Base-by-base conservation (phyloP, 2,797 vertebrate genomes). In the Okamejei kenojei region DNA sequence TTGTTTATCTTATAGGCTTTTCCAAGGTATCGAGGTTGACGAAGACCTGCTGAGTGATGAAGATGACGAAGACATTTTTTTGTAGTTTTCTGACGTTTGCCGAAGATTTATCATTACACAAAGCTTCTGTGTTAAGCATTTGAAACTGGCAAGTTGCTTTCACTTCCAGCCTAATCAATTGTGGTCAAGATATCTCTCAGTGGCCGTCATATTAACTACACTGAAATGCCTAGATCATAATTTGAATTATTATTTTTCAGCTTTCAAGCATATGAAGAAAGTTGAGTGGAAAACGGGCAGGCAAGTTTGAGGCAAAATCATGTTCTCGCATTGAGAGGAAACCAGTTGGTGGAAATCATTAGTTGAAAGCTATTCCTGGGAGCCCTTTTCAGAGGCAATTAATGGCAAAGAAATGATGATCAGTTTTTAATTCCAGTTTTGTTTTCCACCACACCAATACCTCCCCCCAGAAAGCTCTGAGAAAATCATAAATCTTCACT, bases 21-120 rank as follows among this genome's bases (percentile, higher is more conserved):
- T 97, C 94, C 96, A 95, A 0, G 97, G 96, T 77, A 95, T 96
- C 79, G 95, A 96, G 80, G 71, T 95, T 7, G 96, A 96, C 61
- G 96, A 96, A 54, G 96, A 93, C 93, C 95, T 96, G 78, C 96
- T 94, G 95, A 96, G 95, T 35, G 96, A 97, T 0, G 97, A 97
- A 94, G 97, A 97, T 71, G 96, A 82, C 2, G 45, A 97, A 94
- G 96, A 80, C 54, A 45, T 86, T 13, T 94, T 96, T 21, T 93
- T 35, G 26, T 13, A 38, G 8, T 58, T 88, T 88, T 88, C n/a
- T 88, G 61, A 65, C 32, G 84, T 32, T 45, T 68, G 2, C 7
- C 10, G 2, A 58, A 38, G 68, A 58, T 76, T 29, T 2, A 92
- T 15, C 23, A 74, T 58, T 74, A 29, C 2, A 23, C 45, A 13